phyloP scores from a whole-genome alignment of 2,888 invertebrate species.

The Lumbricus terrestris region DNA sequence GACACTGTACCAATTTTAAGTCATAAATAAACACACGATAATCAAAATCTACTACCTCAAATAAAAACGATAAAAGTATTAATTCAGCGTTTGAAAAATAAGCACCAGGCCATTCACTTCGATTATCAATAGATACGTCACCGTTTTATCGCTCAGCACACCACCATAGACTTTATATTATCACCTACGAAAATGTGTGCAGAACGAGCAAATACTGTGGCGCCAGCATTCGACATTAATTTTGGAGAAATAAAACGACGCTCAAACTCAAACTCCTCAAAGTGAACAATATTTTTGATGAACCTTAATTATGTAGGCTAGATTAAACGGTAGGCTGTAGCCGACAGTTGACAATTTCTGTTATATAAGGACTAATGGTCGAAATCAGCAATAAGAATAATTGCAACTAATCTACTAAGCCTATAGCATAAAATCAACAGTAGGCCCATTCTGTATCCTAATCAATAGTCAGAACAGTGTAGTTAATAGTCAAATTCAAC shows the following conservation, averaged over 20 bases:
- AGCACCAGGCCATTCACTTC: background rate
- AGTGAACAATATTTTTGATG: background rate
- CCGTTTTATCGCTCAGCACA: background rate
- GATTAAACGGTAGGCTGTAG: too few species aligned
- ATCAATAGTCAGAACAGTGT: too few species aligned
- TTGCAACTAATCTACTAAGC: too few species aligned
- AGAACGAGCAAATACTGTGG: background rate
- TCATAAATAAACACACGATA: background rate
- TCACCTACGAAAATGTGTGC: background rate
- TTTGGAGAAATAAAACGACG: background rate
- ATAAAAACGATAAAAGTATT: background rate
- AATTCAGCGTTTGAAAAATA: slow-evolving; percentile 3
- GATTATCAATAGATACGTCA: background rate
- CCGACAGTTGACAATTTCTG: too few species aligned
- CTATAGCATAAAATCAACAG: too few species aligned
- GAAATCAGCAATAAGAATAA: too few species aligned
- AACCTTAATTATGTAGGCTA: background rate
- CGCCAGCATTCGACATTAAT: background rate
- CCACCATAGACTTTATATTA: background rate
- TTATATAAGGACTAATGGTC: too few species aligned
- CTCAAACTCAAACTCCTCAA: background rate
- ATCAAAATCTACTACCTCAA: background rate
- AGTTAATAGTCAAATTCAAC: too few species aligned
- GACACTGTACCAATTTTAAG: background rate
- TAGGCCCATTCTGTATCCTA: too few species aligned